Evolutionary conservation across 1,140 invertebrate species (phyloP), one percentile per base, ranked within the genome.

Genomic region (Cylas formicarius): DNA sequence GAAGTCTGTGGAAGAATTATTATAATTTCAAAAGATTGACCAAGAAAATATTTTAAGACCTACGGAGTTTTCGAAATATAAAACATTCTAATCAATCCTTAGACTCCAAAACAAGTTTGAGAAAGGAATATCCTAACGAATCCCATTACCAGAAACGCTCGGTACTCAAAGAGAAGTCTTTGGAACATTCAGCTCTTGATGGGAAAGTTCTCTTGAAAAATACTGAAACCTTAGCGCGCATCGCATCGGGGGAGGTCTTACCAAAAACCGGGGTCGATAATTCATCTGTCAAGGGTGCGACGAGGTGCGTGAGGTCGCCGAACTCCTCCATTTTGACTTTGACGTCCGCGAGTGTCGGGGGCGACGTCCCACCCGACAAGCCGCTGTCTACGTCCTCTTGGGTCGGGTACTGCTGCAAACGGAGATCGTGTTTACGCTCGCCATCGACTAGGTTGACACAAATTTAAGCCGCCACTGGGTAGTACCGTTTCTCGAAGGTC

Each of bases 261-360:
- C 54, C 58, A 29, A 57, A 47, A 28, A 54, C 46, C 5, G 58
- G 51, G 5, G 54, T 56, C 41, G 47, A 50, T 16, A 58, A 44
- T 55, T 60, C 58, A 60, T 60, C 56, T 50, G 35, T 53, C 33
- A 23, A 13, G 13, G 6, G 32, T 13, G 45, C 36, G 13, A 59
- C 35, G 28, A 45, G 51, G 10, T 47, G 33, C 14, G 47, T 48
- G 18, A 59, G 39, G 38, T 59, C 57, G 37, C 55, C 39, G 48
- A 59, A 59, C 35, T 59, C 50, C 36, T 59, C 57, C 57, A 59
- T 59, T 48, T 57, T 53, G n/a, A n/a, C n/a, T n/a, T n/a, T n/a
- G n/a, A n/a, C 23, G 23, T 26, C 14, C 27, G 23, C 24, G n/a
- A 9, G 21, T 14, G 9, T 34, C 13, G 44, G 19, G 33, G 8